Evolutionary conservation across 2,888 invertebrate genomes (phyloP).

Genomic region (Serrognathus titanus): DNA sequence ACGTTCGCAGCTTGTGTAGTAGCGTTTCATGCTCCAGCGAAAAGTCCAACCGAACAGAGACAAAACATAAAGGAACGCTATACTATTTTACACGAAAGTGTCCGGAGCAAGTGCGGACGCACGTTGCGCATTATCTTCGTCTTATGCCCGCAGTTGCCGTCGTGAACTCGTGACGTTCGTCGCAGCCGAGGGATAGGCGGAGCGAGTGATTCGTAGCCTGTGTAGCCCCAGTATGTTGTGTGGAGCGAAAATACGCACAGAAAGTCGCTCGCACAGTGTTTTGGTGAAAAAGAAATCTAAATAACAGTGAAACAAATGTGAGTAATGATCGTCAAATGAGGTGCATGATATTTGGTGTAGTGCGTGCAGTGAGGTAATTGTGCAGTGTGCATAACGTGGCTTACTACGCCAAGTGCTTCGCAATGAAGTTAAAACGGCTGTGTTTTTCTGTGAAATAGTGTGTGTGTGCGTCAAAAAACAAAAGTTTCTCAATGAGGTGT

Average conservation of each 20-base stretch:
- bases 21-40: slow-evolving; percentile 41
- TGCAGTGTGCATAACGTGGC: slow-evolving; percentile 21
- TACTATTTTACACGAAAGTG: slow-evolving; percentile 45
- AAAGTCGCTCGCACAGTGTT: slow-evolving; percentile 40
- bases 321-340: slow-evolving; percentile 22
- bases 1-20: slow-evolving; percentile 40
- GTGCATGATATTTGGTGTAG: slow-evolving; percentile 19
- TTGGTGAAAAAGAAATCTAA: slow-evolving; percentile 20
- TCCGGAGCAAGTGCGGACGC: slow-evolving; percentile 31
- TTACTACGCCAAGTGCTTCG: slow-evolving; percentile 9
- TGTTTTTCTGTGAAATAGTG: slow-evolving; percentile 44
- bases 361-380: slow-evolving; percentile 14
- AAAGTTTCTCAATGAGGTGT: slow-evolving; percentile 85
- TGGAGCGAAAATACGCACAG: slow-evolving; percentile 44
- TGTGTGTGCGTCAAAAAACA: slow-evolving; percentile 53
- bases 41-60: slow-evolving; percentile 43
- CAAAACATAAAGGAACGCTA: slow-evolving; percentile 45
- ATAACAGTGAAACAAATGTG: slow-evolving; percentile 9
- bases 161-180: slow-evolving; percentile 28
- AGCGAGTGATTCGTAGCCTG: slow-evolving; percentile 39
- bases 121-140: slow-evolving; percentile 31
- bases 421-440: slow-evolving; percentile 43
- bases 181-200: slow-evolving; percentile 34
- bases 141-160: slow-evolving; percentile 22
- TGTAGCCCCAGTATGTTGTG: slow-evolving; percentile 41